Percentiles rank a stretch among this genome's conserved stretches.
Conservation (phyloP, 2,797 vertebrate genomes). For the Sternotherus odoratus region DNA sequence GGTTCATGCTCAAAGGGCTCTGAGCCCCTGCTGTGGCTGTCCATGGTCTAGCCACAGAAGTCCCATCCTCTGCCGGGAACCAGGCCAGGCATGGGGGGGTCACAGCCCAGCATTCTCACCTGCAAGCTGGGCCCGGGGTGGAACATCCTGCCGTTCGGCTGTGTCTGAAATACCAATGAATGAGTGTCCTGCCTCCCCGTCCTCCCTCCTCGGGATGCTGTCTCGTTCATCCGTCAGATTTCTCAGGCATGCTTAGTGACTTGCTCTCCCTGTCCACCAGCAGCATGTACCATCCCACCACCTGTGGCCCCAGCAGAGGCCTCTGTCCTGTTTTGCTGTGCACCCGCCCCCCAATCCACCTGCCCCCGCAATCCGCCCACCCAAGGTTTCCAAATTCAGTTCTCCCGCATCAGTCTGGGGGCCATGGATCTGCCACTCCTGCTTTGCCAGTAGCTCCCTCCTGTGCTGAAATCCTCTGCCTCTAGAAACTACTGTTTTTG, state of each 20-base stretch:
- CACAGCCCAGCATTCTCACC: not conserved
- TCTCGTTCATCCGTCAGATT: not conserved
- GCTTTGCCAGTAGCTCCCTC: constrained; percentile 5
- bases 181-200: not conserved
- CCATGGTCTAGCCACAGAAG: not conserved
- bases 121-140: not conserved
- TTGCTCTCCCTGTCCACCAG: not conserved
- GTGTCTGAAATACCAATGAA: not conserved
- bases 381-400: not conserved
- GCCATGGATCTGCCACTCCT: not conserved
- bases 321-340: too few species aligned
- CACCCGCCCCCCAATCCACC: too few species aligned
- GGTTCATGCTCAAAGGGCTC: not conserved
- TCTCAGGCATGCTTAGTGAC: not conserved
- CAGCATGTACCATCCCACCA: not conserved
- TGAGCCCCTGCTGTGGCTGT: not conserved
- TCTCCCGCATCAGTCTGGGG: not conserved
- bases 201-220: not conserved
- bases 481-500: constrained; percentile 4
- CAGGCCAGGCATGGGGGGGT: not conserved
- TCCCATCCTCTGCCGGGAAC: not conserved
- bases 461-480: constrained; percentile 66
- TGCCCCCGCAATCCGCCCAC: too few species aligned
- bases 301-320: not conserved
- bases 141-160: too few species aligned